Evolutionary conservation across 2,113 vertebrate species (phyloP), one percentile per base, ranked within the genome.

Genomic region (Varanus salvator): DNA sequence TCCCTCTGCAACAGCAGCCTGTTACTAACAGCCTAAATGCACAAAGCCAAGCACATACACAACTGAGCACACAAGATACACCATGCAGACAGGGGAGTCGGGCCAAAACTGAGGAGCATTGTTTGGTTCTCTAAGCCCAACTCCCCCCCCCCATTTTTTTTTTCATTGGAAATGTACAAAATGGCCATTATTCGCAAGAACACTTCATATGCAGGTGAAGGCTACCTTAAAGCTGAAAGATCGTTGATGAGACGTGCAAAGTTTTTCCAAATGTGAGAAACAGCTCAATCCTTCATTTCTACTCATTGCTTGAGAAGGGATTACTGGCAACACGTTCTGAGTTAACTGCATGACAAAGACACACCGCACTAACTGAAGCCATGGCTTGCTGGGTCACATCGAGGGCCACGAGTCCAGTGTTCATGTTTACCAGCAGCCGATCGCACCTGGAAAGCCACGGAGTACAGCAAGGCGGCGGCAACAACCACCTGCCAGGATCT

Each of bases 1-100:
- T 99, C 99, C 96, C 98, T 98, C 98, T 99, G 98, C 95, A 99
- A 97, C 93, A 99, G 95, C 95, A 99, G 96, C 92, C 98, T 97
- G 96, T 98, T 99, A 97, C 97, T 98, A 96, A 97, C 97, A 96
- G 98, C 97, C 98, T 99, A 97, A 90, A 90, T 94, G 92, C 93
- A 95, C 80, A 97, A 94, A 97, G 92, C 93, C 97, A 97, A 97
- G 96, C 95, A 97, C 87, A 97, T 89, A 96, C 31, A 97, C 90
- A 96, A 94, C 95, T 97, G 92, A 97, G 94, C 93, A 96, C 88
- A 94, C 4, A 44, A 44, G 72, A 87, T 91, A 91, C 77, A 92
- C 38, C 52, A 86, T 76, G 91, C 85, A 78, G 93, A 15, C 85
- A 60, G 44, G 87, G 64, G 84, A 85, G 94, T 89, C 69, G 95